phyloP scores from a whole-genome alignment of 2,113 vertebrate species.

The Pagrus major region DNA sequence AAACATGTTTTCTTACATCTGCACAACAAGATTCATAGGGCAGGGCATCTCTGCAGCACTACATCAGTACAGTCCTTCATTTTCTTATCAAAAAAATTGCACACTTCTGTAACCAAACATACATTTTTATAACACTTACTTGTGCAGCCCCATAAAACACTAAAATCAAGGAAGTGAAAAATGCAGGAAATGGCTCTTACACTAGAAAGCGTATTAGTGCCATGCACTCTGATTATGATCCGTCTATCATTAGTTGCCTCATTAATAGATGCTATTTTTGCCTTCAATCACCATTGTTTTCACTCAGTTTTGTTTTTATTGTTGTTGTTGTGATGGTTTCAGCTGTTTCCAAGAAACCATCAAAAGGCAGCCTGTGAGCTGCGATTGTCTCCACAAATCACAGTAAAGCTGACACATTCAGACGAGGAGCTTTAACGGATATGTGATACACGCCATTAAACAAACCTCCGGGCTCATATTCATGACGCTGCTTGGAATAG shows the following conservation, averaged over 20 bases:
- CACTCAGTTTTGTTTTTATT: not conserved
- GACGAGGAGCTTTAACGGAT: slow-evolving; percentile 51
- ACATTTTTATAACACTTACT: no score
- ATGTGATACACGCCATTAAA: slow-evolving; percentile 61
- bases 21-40: no score
- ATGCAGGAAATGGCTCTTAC: not conserved
- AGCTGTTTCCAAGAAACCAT: slow-evolving; percentile 27
- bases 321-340: slow-evolving; percentile 16
- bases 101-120: no score
- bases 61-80: no score
- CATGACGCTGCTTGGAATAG: slow-evolving; percentile 50
- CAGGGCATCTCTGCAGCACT: no score
- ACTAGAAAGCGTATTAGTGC: slow-evolving; percentile 1
- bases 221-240: slow-evolving; percentile 33
- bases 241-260: slow-evolving; percentile 36
- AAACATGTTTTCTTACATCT: no score
- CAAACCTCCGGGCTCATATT: slow-evolving; percentile 34
- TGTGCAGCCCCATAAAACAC: no score
- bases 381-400: slow-evolving; percentile 56
- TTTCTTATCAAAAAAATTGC: no score
- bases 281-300: slow-evolving; percentile 27
- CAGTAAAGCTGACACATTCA: slow-evolving; percentile 53
- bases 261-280: slow-evolving; percentile 58
- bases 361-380: slow-evolving; percentile 18
- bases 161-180: not conserved